Base-by-base conservation (phyloP, 2,113 vertebrate species). In the Pterocles orientalis region DNA sequence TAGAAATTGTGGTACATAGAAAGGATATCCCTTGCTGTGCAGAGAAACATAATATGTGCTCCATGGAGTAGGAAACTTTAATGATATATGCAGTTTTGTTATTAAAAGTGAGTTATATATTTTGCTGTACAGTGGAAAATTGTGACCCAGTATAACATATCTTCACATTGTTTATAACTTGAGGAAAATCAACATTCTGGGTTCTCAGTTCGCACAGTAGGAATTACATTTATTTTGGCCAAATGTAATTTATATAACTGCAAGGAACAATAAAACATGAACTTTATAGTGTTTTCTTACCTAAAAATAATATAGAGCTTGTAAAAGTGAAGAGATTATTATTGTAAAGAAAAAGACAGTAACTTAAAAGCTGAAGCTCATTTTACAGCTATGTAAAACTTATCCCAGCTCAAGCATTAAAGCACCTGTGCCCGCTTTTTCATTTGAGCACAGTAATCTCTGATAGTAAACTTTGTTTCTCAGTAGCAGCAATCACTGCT, bases 251-350 rank as follows among this genome's bases (percentile, higher is more conserved):
- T 98, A 98, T 98, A 97, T 97, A 98, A 98, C 97, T 98, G 97
- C 97, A 98, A 98, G 97, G 92, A 98, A 98, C 98, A 98, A 98
- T 98, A 98, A 98, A 98, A 98, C 98, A 98, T 98, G 98, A 98
- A 98, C 98, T 98, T 98, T 97, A 98, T 96, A 96, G 97, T 98
- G 98, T 98, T 98, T 98, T 98, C 97, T 98, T 98, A 97, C 98
- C 97, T 98, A 98, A 98, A 98, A 98, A 98, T 98, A 98, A 98
- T 98, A 98, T 94, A 98, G 98, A 98, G 96, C 97, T 98, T 98
- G 98, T 98, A 98, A 98, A 98, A 98, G 96, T 96, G 97, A 97
- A 97, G 97, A 98, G 98, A 97, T 98, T 98, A 98, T 98, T 98
- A 98, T 98, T 98, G 66, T 98, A 98, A 98, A 97, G 97, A 94